Base-by-base conservation (phyloP, 2,888 invertebrate species). In the Netelia fuscicornis region DNA sequence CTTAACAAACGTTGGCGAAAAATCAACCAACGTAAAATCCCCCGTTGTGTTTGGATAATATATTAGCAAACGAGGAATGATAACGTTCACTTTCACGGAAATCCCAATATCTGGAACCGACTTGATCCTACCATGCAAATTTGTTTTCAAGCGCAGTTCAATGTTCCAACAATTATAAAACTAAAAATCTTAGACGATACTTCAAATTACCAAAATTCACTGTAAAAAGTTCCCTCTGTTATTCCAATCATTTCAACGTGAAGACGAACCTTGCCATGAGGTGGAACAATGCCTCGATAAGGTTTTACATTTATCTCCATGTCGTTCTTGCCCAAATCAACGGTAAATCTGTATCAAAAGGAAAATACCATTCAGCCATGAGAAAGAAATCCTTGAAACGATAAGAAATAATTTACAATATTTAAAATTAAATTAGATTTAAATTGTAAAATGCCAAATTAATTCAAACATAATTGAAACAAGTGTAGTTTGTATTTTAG, bases 261-360 rank as follows among this genome's bases (percentile, higher is more conserved):
- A 3, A 95, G 80, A 1, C 72, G 81, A 0, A 91, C 76, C 6
- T 83, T 74, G 17, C 85, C 81, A 58, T 89, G 86, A 0, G 93
- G 91, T 83, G 87, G 84, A 1, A 93, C 85, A n/a, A 91, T 87
- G 52, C 94, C 95, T 87, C 92, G 93, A 86, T 91, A 88, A 0
- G 95, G 94, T 13, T 91, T 90, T 1, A 94, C 92, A 1, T 92
- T 90, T 1, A 95, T 84, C 65, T 93, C 92, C 71, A 94, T 83
- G 44, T 92, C 92, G 75, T 94, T 94, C 77, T 89, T 88, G n/a
- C 94, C 94, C 23, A 94, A 86, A 90, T 95, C 95, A 13, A 95
- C 91, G 11, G 92, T 89, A 87, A 94, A 95, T 85, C 91, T 91
- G 20, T 13, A 0, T 3, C 0, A 56, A n/a, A 74, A 68, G 20